These are phyloP conservation scores for Nettapus auritus DNA, from an alignment of 2,113 vertebrate species.

Conservation along the genomic window DNA sequence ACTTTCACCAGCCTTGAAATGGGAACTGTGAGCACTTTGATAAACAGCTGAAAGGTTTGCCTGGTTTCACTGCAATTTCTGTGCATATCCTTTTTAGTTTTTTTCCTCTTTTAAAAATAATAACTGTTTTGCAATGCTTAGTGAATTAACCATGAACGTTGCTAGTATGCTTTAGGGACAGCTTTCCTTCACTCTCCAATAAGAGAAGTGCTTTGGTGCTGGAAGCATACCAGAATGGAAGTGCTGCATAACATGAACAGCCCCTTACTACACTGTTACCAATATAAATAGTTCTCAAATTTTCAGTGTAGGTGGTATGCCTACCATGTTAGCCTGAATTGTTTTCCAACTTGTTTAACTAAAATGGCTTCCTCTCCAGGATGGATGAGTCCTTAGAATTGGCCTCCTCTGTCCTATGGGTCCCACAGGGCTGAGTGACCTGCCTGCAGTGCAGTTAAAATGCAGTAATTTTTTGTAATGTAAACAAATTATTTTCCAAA, in stretches of 20 bases:
- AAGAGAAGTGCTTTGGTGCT: neutral
- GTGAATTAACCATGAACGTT: neutral
- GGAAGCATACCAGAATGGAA: slow-evolving; percentile 45
- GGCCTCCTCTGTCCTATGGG: neutral
- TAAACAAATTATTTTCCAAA: neutral
- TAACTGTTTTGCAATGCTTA: slow-evolving; percentile 11
- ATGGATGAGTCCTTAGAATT: neutral
- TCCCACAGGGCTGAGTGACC: neutral
- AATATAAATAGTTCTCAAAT: slow-evolving; percentile 40
- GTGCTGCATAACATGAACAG: slow-evolving; percentile 46
- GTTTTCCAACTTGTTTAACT: slow-evolving; percentile 7
- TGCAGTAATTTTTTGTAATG: neutral
- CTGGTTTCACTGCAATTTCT: slow-evolving; percentile 8
- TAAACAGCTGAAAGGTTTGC: slow-evolving; percentile 51
- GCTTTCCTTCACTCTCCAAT: slow-evolving; percentile 11
- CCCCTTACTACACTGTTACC: slow-evolving; percentile 43
- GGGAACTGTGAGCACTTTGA: slow-evolving; percentile 24
- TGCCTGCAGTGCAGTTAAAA: neutral
- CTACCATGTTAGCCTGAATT: slow-evolving; percentile 38
- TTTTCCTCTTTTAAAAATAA: neutral
- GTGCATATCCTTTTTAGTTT: neutral
- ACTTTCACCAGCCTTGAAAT: slow-evolving; percentile 56
- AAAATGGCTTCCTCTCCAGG: slow-evolving; percentile 38
- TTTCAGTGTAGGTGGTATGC: slow-evolving; percentile 44
- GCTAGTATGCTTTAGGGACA: slow-evolving; percentile 38